Base-by-base conservation (phyloP, 2,113 vertebrate genomes). In the Clarias magur region DNA sequence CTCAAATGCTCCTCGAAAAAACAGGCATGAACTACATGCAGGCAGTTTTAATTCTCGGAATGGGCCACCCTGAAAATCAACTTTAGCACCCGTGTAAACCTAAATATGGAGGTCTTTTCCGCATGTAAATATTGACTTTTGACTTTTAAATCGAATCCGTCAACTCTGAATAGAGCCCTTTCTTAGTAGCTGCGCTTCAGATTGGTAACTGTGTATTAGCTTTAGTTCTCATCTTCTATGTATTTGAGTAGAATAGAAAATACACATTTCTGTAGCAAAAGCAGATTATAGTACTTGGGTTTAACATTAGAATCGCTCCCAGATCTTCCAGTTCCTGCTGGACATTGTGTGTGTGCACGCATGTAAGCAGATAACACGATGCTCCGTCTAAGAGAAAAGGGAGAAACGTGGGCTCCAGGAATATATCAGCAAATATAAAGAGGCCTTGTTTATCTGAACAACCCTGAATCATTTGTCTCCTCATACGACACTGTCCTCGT, bases 81-180 rank as follows among this genome's bases (percentile, higher is more conserved):
- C 75, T 53, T 75, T 48, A 75, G 3, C 72, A 75, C 15, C 6
- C 38, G 19, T 11, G 42, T 78, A 76, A 54, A 78, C 48, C 12
- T 27, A 15, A 78, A 78, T 54, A 78, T 16, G 48, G 23, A 78
- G 48, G 25, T 48, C 72, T 75, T 53, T 53, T 11, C 38, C 21
- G 6, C 10, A 9, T 6, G 16, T 56, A 53, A 76, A 78, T 78
- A 54, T 78, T 78, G 48, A 56, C 23, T 54, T 75, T 53, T 54
- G 54, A 27, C 48, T 54, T 42, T 75, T 25, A 76, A 48, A 76
- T 48, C 23, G 5, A 8, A n/a, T 12, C 73, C 23, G 53, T 48
- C 73, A 54, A 53, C 73, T 76, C 73, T 76, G 73, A 76, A 54
- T 76, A 54, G 48, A 48, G 73, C 23, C 25, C 48, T 76, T 76